A percentile compares a stretch with the other conserved stretches of the same genome.
Evolutionary conservation across 1,140 invertebrate genomes (phyloP).

Genomic region (Dryas iulia): DNA sequence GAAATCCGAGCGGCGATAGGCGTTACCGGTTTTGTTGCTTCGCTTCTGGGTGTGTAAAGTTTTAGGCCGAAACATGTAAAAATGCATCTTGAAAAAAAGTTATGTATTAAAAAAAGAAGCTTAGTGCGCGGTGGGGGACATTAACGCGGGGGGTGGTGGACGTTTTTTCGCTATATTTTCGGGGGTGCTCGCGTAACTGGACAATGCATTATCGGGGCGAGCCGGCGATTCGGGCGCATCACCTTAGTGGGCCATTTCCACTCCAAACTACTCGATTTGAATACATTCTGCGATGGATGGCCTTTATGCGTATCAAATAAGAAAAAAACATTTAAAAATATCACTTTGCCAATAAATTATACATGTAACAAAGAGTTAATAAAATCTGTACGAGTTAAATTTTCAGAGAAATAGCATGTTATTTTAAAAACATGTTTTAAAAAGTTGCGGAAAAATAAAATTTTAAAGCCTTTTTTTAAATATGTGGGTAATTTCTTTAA

Average conservation of each 20-base stretch:
- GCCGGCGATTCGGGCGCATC: slow-evolving; percentile 59
- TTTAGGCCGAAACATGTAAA: slow-evolving; percentile 80
- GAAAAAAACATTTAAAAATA: not conserved
- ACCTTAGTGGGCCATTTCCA: slow-evolving; percentile 67
- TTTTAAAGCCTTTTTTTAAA: not conserved
- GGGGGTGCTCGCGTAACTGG: slow-evolving; percentile 69
- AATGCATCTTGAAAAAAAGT: slow-evolving; percentile 81
- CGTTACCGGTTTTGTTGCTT: slow-evolving; percentile 61
- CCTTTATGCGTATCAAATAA: slow-evolving; percentile 9
- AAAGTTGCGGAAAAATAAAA: too few species aligned
- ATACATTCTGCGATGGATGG: slow-evolving; percentile 23
- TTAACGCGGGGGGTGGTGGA: slow-evolving; percentile 70
- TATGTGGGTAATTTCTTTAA: not conserved
- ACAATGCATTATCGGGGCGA: slow-evolving; percentile 74
- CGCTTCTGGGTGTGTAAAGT: slow-evolving; percentile 76
- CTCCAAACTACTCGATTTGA: slow-evolving; percentile 45
- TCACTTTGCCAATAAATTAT: not conserved
- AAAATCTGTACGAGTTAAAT: too few species aligned
- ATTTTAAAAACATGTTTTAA: too few species aligned
- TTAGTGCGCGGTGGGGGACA: slow-evolving; percentile 75
- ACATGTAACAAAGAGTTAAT: not conserved
- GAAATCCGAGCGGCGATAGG: slow-evolving; percentile 65
- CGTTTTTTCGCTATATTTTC: slow-evolving; percentile 78
- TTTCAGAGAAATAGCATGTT: too few species aligned
- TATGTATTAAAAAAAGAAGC: slow-evolving; percentile 80